phyloP scores from a whole-genome alignment of 2,888 invertebrate genomes.

The Proisotoma minuta region DNA sequence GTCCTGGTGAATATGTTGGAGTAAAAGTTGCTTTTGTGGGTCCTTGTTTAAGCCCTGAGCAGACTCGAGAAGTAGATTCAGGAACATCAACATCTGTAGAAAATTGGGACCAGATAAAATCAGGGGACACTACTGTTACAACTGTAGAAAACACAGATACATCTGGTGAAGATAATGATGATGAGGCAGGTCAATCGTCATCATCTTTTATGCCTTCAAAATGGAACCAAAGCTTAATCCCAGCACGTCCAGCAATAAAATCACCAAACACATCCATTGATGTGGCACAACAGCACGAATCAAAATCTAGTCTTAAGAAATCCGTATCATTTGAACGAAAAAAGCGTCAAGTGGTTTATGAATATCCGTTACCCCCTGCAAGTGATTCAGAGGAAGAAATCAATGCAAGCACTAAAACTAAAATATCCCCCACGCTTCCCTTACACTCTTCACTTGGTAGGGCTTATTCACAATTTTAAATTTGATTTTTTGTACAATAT shows the following conservation, averaged over 20 bases:
- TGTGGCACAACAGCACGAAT: conserved; percentile 1
- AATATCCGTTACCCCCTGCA: conserved; percentile 42
- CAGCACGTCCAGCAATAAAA: conserved; percentile 42
- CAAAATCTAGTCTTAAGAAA: conserved; percentile 37
- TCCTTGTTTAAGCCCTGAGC: neutral
- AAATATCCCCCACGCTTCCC: neutral
- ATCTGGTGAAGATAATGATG: conserved; percentile 2
- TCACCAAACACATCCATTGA: conserved; percentile 37
- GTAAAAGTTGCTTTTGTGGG: conserved; percentile 32
- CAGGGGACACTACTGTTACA: neutral
- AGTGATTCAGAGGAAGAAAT: conserved; percentile 43
- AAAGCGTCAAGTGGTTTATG: conserved; percentile 41
- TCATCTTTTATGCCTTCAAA: conserved; percentile 42
- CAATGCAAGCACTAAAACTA: conserved; percentile 8
- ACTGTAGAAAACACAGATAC: neutral
- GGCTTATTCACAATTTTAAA: neutral
- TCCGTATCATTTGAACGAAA: conserved; percentile 46
- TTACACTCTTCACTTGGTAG: neutral
- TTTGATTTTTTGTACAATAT: neutral
- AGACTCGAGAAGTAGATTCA: neutral
- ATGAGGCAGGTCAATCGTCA: conserved; percentile 9
- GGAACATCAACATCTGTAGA: neutral
- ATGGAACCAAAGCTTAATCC: conserved; percentile 45
- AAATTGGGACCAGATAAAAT: neutral
- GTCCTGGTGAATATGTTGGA: conserved; percentile 19